Evolutionary conservation across 2,888 invertebrate genomes (phyloP).

Genomic region (Choreutis nemorana): DNA sequence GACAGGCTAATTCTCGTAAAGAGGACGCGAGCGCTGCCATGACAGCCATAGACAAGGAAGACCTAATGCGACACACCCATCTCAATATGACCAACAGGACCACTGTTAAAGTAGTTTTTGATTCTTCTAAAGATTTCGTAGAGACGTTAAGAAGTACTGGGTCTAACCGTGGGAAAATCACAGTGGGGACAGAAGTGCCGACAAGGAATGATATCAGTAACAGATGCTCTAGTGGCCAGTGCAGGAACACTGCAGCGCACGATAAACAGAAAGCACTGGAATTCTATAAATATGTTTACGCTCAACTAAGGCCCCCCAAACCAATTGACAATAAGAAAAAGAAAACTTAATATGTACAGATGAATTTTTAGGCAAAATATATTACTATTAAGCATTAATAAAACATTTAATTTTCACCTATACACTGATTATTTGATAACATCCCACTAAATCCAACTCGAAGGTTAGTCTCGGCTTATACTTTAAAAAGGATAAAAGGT

Average conservation of each 20-base stretch:
- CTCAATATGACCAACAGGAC: constrained; percentile 51
- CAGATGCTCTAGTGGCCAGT: constrained; percentile 36
- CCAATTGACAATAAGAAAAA: constrained; percentile 23
- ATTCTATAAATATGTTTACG: constrained; percentile 59
- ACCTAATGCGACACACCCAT: constrained; percentile 36
- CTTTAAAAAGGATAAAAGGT: too few relatives aligned
- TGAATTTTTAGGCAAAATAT: neutral
- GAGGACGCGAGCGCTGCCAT: constrained; percentile 41
- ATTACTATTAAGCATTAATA: neutral
- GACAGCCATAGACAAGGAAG: constrained; percentile 47
- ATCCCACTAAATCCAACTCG: too few relatives aligned
- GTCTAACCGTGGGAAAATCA: constrained; percentile 20
- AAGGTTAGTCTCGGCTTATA: too few relatives aligned
- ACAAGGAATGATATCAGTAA: constrained; percentile 33
- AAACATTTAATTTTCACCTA: too few relatives aligned
- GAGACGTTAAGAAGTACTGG: constrained; percentile 46
- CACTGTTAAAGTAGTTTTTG: constrained; percentile 48
- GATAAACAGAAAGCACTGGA: constrained; percentile 54
- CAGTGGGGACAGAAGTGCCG: constrained; percentile 22
- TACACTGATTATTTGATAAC: too few relatives aligned
- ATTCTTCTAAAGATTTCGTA: constrained; percentile 50
- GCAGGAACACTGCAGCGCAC: constrained; percentile 39
- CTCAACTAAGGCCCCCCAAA: constrained; percentile 44
- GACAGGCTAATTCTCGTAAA: constrained; percentile 38
- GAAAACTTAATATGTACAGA: constrained; percentile 19